Evolutionary conservation across 2,113 vertebrate genomes (phyloP), one percentile per base, ranked within the genome.

Genomic region (Carettochelys insculpta): DNA sequence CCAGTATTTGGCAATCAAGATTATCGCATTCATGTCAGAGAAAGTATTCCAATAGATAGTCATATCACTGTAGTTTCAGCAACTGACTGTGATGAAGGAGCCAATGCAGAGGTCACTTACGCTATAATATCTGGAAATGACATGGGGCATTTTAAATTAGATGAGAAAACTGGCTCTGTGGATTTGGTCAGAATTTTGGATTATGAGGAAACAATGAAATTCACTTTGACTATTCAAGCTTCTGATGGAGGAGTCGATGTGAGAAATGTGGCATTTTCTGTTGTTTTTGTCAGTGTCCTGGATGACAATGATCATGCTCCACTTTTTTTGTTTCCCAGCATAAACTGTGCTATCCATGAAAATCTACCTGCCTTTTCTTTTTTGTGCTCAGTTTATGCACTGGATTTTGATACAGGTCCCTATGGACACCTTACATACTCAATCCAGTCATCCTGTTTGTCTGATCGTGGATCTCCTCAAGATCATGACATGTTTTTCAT

Each of bases 241-340:
- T 97, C 97, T 2, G 98, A 99, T 92, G 97, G 97, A 22, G 97
- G 97, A 85, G 88, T 94, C 83, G 92, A 95, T 85, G 75, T 94
- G 53, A 97, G 96, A 78, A 98, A 99, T 14, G 90, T 94, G 47
- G 98, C 98, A 80, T 99, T 99, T 89, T 95, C 98, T 3, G 53
- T 98, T 80, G 95, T 99, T 82, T 95, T 94, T 34, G 61, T 99
- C 82, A 97, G 54, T 0, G 54, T 99, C 77, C 93, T 99, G 68
- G 99, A 99, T 89, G 99, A 99, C 77, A 99, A 99, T 22, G 99
- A 99, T 92, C 98, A 99, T 51, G 88, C 95, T 16, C 99, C 99
- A 1, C 97, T 98, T 85, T 99, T 99, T 91, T 85, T 98, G 92
- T 98, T 98, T 90, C 97, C 98, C 2, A 97, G 89, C 50, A 43